Base-by-base conservation (phyloP, 2,888 invertebrate species). In the Torymus texanus region DNA sequence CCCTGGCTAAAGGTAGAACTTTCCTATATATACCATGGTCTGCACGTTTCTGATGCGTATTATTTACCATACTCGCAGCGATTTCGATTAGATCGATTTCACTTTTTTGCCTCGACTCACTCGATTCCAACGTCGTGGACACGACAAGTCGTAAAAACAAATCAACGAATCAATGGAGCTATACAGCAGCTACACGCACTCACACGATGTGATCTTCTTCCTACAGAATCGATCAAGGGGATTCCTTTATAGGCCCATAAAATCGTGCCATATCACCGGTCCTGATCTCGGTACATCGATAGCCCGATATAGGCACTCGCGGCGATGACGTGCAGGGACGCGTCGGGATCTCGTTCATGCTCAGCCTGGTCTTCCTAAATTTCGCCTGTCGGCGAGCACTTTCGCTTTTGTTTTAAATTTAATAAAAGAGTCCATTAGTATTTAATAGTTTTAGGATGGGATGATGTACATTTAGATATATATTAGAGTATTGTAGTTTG, bases 231-330 rank as follows among this genome's bases (percentile, higher is more conserved):
- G 78, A 78, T 78, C 73, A 51, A 63, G 53, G 16, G 66, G 41
- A 72, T 72, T 72, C 66, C 53, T 78, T 78, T 78, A 77, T 68
- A 62, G 73, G 56, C 62, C 55, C 62, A 73, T 74, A 78, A 78
- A 78, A 78, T 58, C 51, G 56, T 53, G 5, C 5, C 29, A 24
- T 78, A 78, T 78, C 78, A 53, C 24, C 8, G 13, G 63, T 70
- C 63, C 53, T 58, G 63, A 74, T 78, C 74, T 51, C 2, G n/a
- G 56, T 24, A 50, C 29, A 78, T 62, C 63, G 68, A 41, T 76
- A 21, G 51, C 21, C 51, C 21, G 21, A 76, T 56, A 14, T n/a
- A n/a, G n/a, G 21, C 13, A 3, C 3, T 50, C 50, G 63, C 68
- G 59, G 66, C 66, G 65, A 62, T 53, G 21, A 51, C n/a, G n/a